These are phyloP conservation scores for Burhinus bistriatus DNA, from an alignment of 2,113 vertebrate species.

Conservation along the genomic window DNA sequence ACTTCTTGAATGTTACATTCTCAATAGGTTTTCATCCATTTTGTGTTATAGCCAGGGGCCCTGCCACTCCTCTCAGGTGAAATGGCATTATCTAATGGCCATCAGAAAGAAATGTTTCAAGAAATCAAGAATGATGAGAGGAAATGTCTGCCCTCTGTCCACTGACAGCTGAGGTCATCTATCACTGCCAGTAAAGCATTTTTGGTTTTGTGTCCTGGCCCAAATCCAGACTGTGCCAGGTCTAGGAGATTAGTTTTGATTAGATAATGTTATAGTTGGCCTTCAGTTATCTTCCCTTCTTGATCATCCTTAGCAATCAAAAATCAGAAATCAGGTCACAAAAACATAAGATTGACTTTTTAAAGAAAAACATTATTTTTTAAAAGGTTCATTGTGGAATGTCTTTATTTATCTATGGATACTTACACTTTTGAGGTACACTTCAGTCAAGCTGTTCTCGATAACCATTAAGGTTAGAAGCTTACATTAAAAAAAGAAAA, in stretches of 20 bases:
- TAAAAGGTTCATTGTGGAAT: not conserved
- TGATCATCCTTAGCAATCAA: not conserved
- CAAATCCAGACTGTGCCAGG: constrained; percentile 19
- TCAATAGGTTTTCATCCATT: not conserved
- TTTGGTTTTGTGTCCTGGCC: constrained; percentile 12
- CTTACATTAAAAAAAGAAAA: not conserved
- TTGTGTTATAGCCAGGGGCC: not conserved
- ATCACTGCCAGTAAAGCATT: constrained; percentile 44
- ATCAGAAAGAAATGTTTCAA: constrained; percentile 32
- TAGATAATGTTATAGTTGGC: not conserved
- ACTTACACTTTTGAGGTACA: not conserved
- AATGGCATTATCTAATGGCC: constrained; percentile 5
- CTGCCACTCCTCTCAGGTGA: not conserved
- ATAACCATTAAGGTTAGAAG: not conserved
- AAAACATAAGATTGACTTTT: not conserved
- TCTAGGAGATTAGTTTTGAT: constrained; percentile 33
- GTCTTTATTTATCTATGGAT: not conserved
- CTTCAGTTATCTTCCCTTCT: not conserved
- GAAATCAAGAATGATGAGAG: constrained; percentile 22
- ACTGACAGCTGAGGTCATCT: constrained; percentile 27
- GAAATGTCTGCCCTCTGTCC: not conserved
- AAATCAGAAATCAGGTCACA: not conserved
- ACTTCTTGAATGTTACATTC: not conserved
- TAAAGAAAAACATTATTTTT: not conserved
- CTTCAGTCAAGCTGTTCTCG: not conserved